Conservation (phyloP, 2,113 vertebrate species). For the Rynchops niger region DNA sequence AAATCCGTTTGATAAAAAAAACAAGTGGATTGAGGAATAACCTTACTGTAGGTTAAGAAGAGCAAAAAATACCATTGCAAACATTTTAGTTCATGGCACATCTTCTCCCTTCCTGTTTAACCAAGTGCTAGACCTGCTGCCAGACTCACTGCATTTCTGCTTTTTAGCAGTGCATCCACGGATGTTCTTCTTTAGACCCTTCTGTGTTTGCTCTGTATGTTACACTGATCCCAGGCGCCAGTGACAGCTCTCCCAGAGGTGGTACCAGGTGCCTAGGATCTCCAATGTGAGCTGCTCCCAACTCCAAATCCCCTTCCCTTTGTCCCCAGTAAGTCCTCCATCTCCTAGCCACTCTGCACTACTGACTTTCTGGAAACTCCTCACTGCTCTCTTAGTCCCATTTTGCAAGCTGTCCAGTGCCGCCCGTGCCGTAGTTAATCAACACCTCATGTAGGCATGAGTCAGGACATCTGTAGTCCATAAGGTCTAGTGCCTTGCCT, state of each 20-base stretch:
- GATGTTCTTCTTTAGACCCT: not conserved
- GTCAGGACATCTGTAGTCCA: not conserved
- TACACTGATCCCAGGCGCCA: fast-evolving
- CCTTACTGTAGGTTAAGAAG: not conserved
- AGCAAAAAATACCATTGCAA: not conserved
- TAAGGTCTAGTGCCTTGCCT: not conserved
- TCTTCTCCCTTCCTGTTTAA: not conserved
- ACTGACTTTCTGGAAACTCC: not conserved
- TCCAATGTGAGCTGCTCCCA: fast-evolving
- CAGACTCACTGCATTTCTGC: not conserved
- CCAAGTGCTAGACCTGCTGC: not conserved
- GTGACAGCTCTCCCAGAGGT: not conserved
- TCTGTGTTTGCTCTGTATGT: not conserved
- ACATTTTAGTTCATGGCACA: not conserved
- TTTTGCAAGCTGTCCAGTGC: not conserved
- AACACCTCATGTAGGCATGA: not conserved
- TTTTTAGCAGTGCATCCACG: not conserved
- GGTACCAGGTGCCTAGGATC: not conserved
- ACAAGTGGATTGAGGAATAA: not conserved
- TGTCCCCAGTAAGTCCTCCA: not conserved
- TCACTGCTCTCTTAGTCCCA: not conserved
- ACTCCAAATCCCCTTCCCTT: not conserved
- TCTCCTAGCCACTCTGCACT: not conserved
- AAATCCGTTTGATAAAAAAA: not conserved
- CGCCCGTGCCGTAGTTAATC: not conserved